A percentile compares a stretch with the other conserved stretches of the same genome.
These are phyloP conservation scores for Lysandra coridon DNA, from an alignment of 2,888 invertebrate species.

Conservation along the genomic window DNA sequence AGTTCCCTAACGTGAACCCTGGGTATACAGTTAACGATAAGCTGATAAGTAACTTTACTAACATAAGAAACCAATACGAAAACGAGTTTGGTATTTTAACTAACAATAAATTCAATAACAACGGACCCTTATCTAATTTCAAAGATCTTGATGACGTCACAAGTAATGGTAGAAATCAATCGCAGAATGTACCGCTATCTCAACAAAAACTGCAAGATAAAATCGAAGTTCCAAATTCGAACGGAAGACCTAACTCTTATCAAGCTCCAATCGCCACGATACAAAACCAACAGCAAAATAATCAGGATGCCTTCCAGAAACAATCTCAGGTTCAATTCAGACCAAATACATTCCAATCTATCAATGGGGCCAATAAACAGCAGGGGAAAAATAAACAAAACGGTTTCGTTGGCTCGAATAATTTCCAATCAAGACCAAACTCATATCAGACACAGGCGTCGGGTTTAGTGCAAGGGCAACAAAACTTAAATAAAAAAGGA, in stretches of 20 bases:
- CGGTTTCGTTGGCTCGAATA: neutral
- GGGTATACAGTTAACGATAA: constrained; percentile 8
- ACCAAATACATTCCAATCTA: neutral
- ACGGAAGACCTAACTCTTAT: constrained; percentile 34
- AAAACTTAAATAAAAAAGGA: neutral
- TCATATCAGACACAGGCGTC: neutral
- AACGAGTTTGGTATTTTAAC: constrained; percentile 4
- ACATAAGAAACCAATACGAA: constrained; percentile 21
- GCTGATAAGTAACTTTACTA: constrained; percentile 1
- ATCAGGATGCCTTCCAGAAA: neutral
- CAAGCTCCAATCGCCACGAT: constrained; percentile 22
- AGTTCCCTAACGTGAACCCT: constrained; percentile 8
- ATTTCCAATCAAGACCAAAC: neutral
- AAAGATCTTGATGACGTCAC: neutral
- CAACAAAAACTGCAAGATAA: constrained; percentile 38
- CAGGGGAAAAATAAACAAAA: neutral
- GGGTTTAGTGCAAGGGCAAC: neutral
- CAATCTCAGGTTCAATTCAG: neutral
- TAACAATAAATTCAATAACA: neutral
- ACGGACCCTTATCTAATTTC: constrained; percentile 2
- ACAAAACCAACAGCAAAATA: neutral
- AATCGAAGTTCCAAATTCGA: constrained; percentile 20
- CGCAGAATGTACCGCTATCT: constrained; percentile 34
- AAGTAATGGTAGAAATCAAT: constrained; percentile 15
- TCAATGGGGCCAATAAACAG: neutral